phyloP scores from a whole-genome alignment of 2,888 invertebrate species.

The Hypomecis punctinalis region DNA sequence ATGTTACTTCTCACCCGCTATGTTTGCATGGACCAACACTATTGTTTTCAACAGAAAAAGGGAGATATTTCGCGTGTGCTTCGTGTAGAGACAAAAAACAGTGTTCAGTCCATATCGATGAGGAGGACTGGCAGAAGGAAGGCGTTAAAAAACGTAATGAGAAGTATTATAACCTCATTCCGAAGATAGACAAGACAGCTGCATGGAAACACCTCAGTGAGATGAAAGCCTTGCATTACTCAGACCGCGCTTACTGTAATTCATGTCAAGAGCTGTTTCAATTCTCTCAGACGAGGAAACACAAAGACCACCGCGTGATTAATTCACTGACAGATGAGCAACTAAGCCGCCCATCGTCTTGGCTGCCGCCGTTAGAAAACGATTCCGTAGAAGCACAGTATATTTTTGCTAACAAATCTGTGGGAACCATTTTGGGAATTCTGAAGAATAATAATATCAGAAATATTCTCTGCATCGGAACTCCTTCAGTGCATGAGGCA shows the following conservation, averaged over 20 bases:
- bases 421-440: constrained; percentile 87
- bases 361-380: constrained; percentile 89
- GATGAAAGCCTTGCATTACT: constrained; percentile 72
- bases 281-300: constrained; percentile 70
- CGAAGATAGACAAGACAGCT: constrained; percentile 81
- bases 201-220: constrained; percentile 82
- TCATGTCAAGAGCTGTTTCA: constrained; percentile 85
- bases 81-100: constrained; percentile 92
- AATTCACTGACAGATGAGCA: constrained; percentile 84
- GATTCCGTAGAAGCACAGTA: constrained; percentile 95
- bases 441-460: constrained; percentile 86
- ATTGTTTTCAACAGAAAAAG: constrained; percentile 86
- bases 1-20: constrained; percentile 86
- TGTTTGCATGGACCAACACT: constrained; percentile 92
- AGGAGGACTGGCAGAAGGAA: constrained; percentile 82
- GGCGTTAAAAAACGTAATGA: constrained; percentile 74
- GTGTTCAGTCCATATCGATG: constrained; percentile 88
- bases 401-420: constrained; percentile 90
- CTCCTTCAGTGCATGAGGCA: constrained; percentile 92
- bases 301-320: constrained; percentile 84
- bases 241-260: constrained; percentile 86
- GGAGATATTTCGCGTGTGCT: constrained; percentile 92
- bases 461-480: constrained; percentile 93
- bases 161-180: constrained; percentile 74
- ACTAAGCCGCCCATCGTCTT: constrained; percentile 86